Percentiles rank a stretch among this genome's conserved stretches.
Conservation (phyloP, 2,888 invertebrate genomes). For the Calliphora vomitoria region DNA sequence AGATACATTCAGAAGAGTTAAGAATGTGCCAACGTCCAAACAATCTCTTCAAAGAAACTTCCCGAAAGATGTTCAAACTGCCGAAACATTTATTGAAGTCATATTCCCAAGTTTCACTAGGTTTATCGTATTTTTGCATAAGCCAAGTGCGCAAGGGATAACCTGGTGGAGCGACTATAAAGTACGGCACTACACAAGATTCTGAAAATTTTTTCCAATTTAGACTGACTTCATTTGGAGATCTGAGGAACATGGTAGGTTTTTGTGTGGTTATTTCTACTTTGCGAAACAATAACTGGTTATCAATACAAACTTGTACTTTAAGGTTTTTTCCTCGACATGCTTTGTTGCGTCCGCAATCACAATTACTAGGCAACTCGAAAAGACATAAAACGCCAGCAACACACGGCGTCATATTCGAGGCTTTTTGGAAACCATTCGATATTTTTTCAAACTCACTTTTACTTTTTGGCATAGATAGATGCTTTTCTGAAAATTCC, state of each 20-base stretch:
- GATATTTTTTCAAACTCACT: conserved; percentile 78
- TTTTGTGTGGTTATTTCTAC: conserved; percentile 78
- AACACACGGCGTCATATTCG: conserved; percentile 81
- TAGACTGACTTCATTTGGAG: conserved; percentile 78
- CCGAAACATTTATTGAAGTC: conserved; percentile 82
- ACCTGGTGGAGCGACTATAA: conserved; percentile 79
- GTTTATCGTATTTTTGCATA: conserved; percentile 79
- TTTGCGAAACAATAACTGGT: conserved; percentile 81
- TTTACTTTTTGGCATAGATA: conserved; percentile 78
- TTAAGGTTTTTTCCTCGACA: conserved; percentile 77
- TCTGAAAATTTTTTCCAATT: conserved; percentile 58
- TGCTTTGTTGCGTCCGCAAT: conserved; percentile 74
- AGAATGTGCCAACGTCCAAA: conserved; percentile 83
- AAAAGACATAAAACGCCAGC: conserved; percentile 81
- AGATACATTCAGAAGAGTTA: conserved; percentile 78
- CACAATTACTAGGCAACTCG: conserved; percentile 78
- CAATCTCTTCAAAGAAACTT: conserved; percentile 81
- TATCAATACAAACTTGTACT: conserved; percentile 81
- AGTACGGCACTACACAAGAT: conserved; percentile 76
- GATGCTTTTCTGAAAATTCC: conserved; percentile 77
- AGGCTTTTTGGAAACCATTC: conserved; percentile 79
- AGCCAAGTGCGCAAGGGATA: conserved; percentile 82
- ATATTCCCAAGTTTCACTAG: conserved; percentile 79
- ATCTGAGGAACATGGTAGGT: conserved; percentile 77
- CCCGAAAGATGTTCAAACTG: conserved; percentile 79